Evolutionary conservation across 53 echinoderm and acorn worm genomes (phyloP), one percentile per base, ranked within the genome.

Genomic region (Paelopatides confundens): DNA sequence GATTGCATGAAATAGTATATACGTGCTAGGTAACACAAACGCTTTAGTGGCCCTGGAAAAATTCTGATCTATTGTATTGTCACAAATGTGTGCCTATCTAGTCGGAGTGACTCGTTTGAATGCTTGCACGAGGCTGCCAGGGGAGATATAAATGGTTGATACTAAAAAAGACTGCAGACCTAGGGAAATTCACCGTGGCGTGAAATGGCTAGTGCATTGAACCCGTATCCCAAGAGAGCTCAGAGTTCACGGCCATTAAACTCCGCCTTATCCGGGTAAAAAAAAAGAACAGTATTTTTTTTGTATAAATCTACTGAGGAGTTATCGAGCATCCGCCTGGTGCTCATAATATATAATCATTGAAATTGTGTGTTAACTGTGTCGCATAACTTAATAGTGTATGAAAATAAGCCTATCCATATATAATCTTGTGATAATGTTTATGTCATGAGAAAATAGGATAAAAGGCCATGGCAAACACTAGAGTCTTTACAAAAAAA

Each of bases 391-490:
- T 13, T 67, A 67, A 21, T 35, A 39, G 39, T 8, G 27, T 46
- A 27, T 40, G 39, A 46, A 74, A 40, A 74, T 74, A 74, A 74
- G 74, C 29, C 39, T 74, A 74, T 74, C 74, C 40, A 74, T 74
- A 9, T 58, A 58, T 28, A 74, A 46, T 74, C 39, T 74, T 74
- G 40, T 74, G 74, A 74, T 74, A 74, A 74, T 74, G 74, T 74
- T 74, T 74, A 74, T 74, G 74, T 74, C 74, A 74, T 74, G 74
- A 46, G 40, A 74, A 74, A 74, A 74, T 74, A 74, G 74, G 74
- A 74, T 74, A 74, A 71, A 74, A 40, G n/a, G n/a, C n/a, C n/a
- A n/a, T n/a, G n/a, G n/a, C n/a, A n/a, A n/a, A n/a, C n/a, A n/a
- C n/a, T n/a, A n/a, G n/a, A n/a, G n/a, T n/a, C n/a, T n/a, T n/a